phyloP scores from a whole-genome alignment of 2,888 invertebrate genomes.

The Macrophya alboannulata region DNA sequence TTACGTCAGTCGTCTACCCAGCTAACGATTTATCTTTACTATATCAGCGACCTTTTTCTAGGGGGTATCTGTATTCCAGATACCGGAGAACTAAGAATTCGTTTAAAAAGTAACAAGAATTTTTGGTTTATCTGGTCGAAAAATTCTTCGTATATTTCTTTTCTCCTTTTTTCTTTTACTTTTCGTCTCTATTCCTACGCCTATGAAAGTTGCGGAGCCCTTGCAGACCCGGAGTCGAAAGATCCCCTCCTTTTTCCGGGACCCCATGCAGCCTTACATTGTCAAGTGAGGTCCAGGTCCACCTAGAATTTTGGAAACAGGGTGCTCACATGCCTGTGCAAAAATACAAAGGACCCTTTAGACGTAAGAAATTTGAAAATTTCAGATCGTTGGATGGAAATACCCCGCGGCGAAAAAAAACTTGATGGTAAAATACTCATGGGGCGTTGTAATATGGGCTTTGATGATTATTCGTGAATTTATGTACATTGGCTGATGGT shows the following conservation, averaged over 20 bases:
- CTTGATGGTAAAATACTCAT: constrained; percentile 4
- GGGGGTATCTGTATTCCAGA: not conserved
- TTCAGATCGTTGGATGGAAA: not conserved
- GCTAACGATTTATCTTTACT: not conserved
- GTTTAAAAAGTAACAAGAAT: not conserved
- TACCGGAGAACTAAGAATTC: not conserved
- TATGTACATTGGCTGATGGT: not conserved
- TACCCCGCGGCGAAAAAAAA: constrained; percentile 11
- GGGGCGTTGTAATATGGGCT: constrained; percentile 17
- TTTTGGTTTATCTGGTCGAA: not conserved
- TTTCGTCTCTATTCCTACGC: constrained; percentile 23
- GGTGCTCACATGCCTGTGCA: constrained; percentile 19
- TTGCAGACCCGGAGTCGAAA: not conserved
- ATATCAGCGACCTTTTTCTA: not conserved
- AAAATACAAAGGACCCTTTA: constrained; percentile 34
- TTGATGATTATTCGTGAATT: not conserved
- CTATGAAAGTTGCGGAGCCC: constrained; percentile 11
- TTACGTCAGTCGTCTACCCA: not conserved
- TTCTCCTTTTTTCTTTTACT: not conserved
- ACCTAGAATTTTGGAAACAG: constrained; percentile 47
- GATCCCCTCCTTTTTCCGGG: not conserved
- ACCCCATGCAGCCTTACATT: constrained; percentile 48
- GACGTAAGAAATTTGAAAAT: constrained; percentile 42
- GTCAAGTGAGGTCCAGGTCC: constrained; percentile 24
- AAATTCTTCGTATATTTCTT: not conserved